A percentile compares a stretch with the other conserved stretches of the same genome.
These are phyloP conservation scores for Harpalus rubripes DNA, from an alignment of 2,888 invertebrate genomes.

Conservation along the genomic window DNA sequence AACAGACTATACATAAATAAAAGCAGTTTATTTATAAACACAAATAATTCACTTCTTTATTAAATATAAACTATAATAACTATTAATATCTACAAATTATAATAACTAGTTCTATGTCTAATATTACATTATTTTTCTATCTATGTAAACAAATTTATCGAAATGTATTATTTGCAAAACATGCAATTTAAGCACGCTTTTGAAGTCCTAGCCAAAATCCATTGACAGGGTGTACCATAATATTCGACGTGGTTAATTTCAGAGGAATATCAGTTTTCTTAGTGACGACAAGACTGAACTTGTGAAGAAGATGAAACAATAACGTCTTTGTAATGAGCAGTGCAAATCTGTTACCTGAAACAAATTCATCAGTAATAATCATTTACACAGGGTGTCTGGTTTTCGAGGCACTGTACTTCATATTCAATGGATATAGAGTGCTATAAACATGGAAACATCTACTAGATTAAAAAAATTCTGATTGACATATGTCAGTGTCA, in stretches of 20 bases:
- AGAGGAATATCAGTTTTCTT: slow-evolving; percentile 67
- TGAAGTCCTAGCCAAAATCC: slow-evolving; percentile 22
- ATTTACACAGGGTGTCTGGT: neutral
- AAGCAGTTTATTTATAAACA: too few relatives aligned
- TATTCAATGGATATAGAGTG: too few relatives aligned
- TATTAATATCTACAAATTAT: too few relatives aligned
- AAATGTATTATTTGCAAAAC: too few relatives aligned
- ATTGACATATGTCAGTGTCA: too few relatives aligned
- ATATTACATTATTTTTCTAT: too few relatives aligned
- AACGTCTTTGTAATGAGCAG: slow-evolving; percentile 67
- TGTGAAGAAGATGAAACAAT: slow-evolving; percentile 62
- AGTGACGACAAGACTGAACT: slow-evolving; percentile 64
- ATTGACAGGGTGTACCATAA: slow-evolving; percentile 5
- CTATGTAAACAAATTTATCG: too few relatives aligned
- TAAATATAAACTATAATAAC: too few relatives aligned
- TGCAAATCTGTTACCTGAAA: slow-evolving; percentile 69
- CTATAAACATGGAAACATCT: neutral
- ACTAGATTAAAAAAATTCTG: too few relatives aligned
- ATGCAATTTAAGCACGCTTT: neutral
- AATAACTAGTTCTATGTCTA: too few relatives aligned
- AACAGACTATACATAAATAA: too few relatives aligned
- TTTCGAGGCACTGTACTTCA: neutral
- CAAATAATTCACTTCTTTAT: too few relatives aligned
- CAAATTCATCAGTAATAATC: neutral
- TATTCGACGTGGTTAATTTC: neutral